Evolutionary conservation across 2,113 vertebrate species (phyloP), one percentile per base, ranked within the genome.

Genomic region (Calyptommatus sinebrachiatus): DNA sequence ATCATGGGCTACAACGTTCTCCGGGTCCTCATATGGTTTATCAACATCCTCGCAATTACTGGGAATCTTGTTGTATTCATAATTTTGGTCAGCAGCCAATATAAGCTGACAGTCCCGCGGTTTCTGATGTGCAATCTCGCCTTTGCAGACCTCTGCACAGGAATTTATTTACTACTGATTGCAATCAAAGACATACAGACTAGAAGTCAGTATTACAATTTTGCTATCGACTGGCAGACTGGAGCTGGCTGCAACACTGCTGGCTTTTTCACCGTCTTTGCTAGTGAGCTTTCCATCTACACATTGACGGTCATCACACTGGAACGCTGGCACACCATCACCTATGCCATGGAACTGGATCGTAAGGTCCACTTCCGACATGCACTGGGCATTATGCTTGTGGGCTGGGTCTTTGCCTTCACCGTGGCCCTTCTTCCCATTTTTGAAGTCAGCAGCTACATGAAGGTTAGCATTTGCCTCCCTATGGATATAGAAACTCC

Each of bases 41-140:
- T 99, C 83, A 97, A 91, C 74, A 92, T 97, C 81, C 91, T 99
- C 18, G 96, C 98, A 0, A 92, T 99, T 83, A 89, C 95, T 1
- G 98, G 98, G 29, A 99, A 99, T 81, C 76, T 87, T 2, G 50
- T 88, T 0, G 98, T 99, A 14, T 92, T 99, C 5, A 73, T 97
- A 29, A 97, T 99, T 63, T 91, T 99, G 46, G 79, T 94, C 89
- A 97, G 95, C 78, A 98, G 96, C 79, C 94, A 92, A 1, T 96
- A 96, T 87, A 99, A 99, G 86, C 93, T 99, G 77, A 99, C 97
- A 0, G 98, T 99, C 1, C 97, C 98, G 11, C 96, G 97, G 66
- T 99, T 99, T 87, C 95, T 99, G 1, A 99, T 99, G 98, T 99
- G 98, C 90, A 97, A 99, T 82, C 92, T 99, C 60, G 97, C 98